Conservation (phyloP, 2,888 invertebrate species). For the Gerris lacustris region DNA sequence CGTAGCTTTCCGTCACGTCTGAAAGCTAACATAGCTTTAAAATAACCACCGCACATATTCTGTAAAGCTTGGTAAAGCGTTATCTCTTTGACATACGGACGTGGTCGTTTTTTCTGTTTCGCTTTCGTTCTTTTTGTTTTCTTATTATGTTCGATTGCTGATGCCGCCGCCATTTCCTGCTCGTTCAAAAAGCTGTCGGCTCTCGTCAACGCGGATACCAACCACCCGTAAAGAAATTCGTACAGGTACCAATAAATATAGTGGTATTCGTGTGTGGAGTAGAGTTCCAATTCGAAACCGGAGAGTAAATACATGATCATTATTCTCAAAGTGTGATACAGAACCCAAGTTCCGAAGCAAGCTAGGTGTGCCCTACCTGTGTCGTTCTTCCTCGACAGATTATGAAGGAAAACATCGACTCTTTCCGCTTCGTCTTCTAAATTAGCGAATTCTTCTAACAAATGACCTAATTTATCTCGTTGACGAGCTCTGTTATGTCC, state of each 20-base stretch:
- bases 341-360: constrained; percentile 87
- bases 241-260: constrained; percentile 94
- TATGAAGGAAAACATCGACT: constrained; percentile 71
- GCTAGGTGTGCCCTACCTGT: constrained; percentile 60
- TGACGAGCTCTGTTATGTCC: constrained; percentile 93
- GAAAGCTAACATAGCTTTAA: constrained; percentile 85
- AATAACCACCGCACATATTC: constrained; percentile 89
- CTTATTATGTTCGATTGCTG: constrained; percentile 40
- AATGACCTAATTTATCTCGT: constrained; percentile 78
- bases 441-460: constrained; percentile 79
- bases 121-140: constrained; percentile 35
- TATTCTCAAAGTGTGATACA: constrained; percentile 81
- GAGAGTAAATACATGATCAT: constrained; percentile 90
- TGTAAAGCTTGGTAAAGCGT: constrained; percentile 83
- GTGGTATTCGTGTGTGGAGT: constrained; percentile 90
- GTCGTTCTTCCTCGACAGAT: constrained; percentile 53
- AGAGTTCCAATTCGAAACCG: constrained; percentile 89
- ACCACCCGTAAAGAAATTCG: constrained; percentile 88
- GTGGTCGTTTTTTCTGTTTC: constrained; percentile 53
- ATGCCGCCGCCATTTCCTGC: constrained; percentile 43
- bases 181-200: constrained; percentile 75
- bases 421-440: constrained; percentile 90
- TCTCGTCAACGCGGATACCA: constrained; percentile 77
- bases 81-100: constrained; percentile 70
- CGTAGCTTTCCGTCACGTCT: constrained; percentile 72